Evolutionary conservation across 1,140 invertebrate species (phyloP).

Genomic region (Chironomus striatipennis): DNA sequence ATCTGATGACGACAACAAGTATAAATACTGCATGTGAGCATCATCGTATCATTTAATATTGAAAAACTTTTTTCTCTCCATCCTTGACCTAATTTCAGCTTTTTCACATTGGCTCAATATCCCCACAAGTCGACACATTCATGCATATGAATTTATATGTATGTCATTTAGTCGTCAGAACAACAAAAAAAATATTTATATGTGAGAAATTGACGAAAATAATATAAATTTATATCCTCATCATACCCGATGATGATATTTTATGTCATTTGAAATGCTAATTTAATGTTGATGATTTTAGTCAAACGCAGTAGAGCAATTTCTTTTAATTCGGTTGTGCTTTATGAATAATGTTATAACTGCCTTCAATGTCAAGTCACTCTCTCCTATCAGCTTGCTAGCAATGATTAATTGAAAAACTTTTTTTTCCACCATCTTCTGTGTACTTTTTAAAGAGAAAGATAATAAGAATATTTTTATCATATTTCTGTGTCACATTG

Average conservation of each 20-base stretch:
- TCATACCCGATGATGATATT: neutral
- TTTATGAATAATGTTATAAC: slow-evolving; percentile 1
- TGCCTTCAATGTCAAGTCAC: neutral
- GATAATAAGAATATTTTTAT: neutral
- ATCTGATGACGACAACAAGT: too few relatives aligned
- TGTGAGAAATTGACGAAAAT: neutral
- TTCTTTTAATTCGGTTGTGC: neutral
- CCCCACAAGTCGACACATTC: too few relatives aligned
- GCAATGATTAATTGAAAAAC: slow-evolving; percentile 22
- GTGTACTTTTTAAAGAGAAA: neutral
- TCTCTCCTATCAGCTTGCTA: neutral
- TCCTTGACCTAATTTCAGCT: too few relatives aligned
- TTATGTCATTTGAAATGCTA: neutral
- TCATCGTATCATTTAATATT: too few relatives aligned
- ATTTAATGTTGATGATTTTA: neutral
- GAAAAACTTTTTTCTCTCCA: too few relatives aligned
- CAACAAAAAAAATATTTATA: too few relatives aligned
- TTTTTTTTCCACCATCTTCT: neutral
- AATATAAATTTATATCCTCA: neutral
- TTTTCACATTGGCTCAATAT: too few relatives aligned
- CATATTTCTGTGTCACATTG: neutral
- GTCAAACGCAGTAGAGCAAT: neutral
- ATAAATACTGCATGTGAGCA: too few relatives aligned
- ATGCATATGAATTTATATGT: too few relatives aligned
- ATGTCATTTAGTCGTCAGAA: too few relatives aligned